Percentiles rank a stretch among this genome's conserved stretches.
phyloP scores from a whole-genome alignment of 2,888 invertebrate species.

The Linnaemya vulpina region DNA sequence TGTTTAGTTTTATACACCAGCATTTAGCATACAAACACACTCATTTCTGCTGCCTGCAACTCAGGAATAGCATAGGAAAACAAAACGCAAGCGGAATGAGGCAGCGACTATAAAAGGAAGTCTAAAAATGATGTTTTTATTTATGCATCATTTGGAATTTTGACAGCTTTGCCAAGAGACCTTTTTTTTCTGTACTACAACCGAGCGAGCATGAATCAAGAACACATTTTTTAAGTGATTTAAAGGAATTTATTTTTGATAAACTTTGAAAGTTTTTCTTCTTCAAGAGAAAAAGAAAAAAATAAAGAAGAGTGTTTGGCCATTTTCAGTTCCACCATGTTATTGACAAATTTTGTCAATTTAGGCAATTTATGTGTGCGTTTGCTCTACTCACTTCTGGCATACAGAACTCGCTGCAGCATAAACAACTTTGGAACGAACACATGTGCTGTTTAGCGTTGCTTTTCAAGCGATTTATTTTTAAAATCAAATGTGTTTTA shows the following conservation, averaged over 20 bases:
- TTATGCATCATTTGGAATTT: slow-evolving; percentile 81
- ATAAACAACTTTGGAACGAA: slow-evolving; percentile 42
- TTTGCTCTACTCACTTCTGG: neutral
- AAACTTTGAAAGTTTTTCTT: slow-evolving; percentile 19
- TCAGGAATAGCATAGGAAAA: neutral
- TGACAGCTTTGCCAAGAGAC: slow-evolving; percentile 76
- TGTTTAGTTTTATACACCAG: slow-evolving; percentile 53
- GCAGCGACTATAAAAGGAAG: slow-evolving; percentile 69
- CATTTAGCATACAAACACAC: slow-evolving; percentile 64
- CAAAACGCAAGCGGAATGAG: neutral
- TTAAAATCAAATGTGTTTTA: slow-evolving; percentile 63
- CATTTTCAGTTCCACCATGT: slow-evolving; percentile 5
- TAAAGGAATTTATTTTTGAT: slow-evolving; percentile 65
- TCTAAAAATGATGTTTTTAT: slow-evolving; percentile 81
- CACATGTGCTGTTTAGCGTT: slow-evolving; percentile 58
- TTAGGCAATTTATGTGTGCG: slow-evolving; percentile 14
- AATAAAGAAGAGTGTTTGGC: neutral
- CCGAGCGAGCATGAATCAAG: slow-evolving; percentile 46
- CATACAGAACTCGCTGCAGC: too few relatives aligned
- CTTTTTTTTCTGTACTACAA: slow-evolving; percentile 38
- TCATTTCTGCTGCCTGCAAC: slow-evolving; percentile 6
- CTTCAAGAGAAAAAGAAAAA: neutral
- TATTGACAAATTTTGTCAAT: slow-evolving; percentile 60
- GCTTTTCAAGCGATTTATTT: slow-evolving; percentile 53
- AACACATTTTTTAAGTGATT: slow-evolving; percentile 63